phyloP scores from a whole-genome alignment of 2,888 invertebrate genomes.

The Xanthia togata region DNA sequence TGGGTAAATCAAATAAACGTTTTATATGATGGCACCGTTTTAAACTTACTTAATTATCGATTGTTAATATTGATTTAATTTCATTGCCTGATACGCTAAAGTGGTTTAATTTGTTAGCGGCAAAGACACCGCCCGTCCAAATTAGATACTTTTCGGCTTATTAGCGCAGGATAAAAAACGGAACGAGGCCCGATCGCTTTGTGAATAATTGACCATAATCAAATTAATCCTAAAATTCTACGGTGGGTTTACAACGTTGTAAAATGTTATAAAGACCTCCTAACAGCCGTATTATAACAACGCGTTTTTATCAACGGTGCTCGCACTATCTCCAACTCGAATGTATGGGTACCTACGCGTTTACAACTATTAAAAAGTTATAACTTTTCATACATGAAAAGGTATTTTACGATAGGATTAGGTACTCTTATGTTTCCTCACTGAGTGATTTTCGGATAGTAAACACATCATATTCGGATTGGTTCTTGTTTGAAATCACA shows the following conservation, averaged over 20 bases:
- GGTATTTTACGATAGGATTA: constrained; percentile 41
- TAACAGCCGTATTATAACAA: constrained; percentile 84
- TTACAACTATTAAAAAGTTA: constrained; percentile 38
- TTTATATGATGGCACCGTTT: constrained; percentile 82
- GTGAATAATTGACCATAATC: constrained; percentile 90
- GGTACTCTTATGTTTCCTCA: constrained; percentile 46
- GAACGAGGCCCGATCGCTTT: constrained; percentile 86
- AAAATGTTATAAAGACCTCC: constrained; percentile 89
- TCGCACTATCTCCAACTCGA: constrained; percentile 46
- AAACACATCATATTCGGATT: constrained; percentile 58
- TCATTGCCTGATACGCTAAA: constrained; percentile 88
- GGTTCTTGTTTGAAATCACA: constrained; percentile 65
- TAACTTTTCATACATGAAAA: constrained; percentile 35
- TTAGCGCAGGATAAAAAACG: constrained; percentile 87
- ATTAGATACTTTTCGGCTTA: constrained; percentile 90
- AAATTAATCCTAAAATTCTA: constrained; percentile 90
- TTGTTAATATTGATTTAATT: constrained; percentile 89
- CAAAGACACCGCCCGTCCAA: constrained; percentile 89
- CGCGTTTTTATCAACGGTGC: constrained; percentile 76
- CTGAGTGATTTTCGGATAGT: constrained; percentile 61
- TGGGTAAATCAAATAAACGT: constrained; percentile 76
- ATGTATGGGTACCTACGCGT: constrained; percentile 20
- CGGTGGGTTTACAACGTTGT: constrained; percentile 90
- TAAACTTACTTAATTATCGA: constrained; percentile 88
- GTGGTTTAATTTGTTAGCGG: constrained; percentile 89